Evolutionary conservation across 2,797 vertebrate species (phyloP).

Genomic region (Sparus aurata): DNA sequence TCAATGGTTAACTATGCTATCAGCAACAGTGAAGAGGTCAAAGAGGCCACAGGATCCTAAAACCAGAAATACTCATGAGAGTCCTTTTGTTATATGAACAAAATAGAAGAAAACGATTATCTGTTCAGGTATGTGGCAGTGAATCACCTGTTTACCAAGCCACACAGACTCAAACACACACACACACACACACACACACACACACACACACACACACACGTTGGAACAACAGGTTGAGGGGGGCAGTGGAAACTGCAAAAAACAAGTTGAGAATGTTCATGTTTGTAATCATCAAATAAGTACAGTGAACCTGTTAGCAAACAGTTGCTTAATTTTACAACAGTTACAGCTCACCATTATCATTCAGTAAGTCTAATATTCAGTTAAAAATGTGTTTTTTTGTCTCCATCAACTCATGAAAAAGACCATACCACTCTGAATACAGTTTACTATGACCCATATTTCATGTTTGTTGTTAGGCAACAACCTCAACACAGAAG

Average conservation of each 20-base stretch:
- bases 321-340: not conserved
- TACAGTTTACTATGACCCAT: too few species aligned
- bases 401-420: not conserved
- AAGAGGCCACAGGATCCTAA: slow-evolving; percentile 5
- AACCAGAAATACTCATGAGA: not conserved
- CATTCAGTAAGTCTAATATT: not conserved
- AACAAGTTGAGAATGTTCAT: not conserved
- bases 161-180: not conserved
- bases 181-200: not conserved
- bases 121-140: slow-evolving; percentile 1
- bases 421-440: too few species aligned
- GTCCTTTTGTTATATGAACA: slow-evolving; percentile 10
- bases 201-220: not conserved
- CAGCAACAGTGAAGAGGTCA: slow-evolving; percentile 15
- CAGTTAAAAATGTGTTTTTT: not conserved
- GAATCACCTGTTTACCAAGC: slow-evolving; percentile 9
- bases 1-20: slow-evolving; percentile 19
- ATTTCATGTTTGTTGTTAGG: too few species aligned
- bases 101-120: slow-evolving; percentile 20
- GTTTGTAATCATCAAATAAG: not conserved
- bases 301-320: not conserved
- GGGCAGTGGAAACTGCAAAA: too few species aligned
- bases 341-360: not conserved
- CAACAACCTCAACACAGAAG: too few species aligned
- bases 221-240: not conserved